Base-by-base conservation (phyloP, 2,888 invertebrate genomes). In the Drosophila mettleri region DNA sequence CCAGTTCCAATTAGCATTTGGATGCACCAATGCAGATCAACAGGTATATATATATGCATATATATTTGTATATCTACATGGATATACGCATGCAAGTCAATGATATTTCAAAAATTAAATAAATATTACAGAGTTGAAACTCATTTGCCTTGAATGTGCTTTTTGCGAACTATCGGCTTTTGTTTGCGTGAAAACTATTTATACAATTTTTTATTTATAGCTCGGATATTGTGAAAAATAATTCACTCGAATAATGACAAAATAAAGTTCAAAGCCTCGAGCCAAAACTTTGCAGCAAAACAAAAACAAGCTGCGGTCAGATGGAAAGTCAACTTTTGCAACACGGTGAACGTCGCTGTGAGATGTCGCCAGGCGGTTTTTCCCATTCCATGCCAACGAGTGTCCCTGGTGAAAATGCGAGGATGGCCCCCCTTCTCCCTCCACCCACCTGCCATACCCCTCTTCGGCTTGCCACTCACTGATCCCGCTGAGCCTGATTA, bases 261-360 rank as follows among this genome's bases (percentile, higher is more conserved):
- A 63, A 49, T 22, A 49, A 24, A 76, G 69, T 84, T 81, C 79
- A 84, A 78, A 80, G 84, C 71, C 76, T 58, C 64, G 60, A 63
- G 60, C 71, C 73, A 81, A 74, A 62, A 58, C 45, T 16, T 36
- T 18, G 27, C 27, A 49, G 29, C 67, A 57, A 61, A 52, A 52
- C 33, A 53, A 61, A 46, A 69, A 59, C 80, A 57, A 60, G 78
- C 80, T 78, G 76, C 80, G 80, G 83, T 86, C 83, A 78, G 86
- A 84, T 78, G 80, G 83, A 84, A 84, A 84, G 83, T 83, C 80
- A 84, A 63, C 69, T 83, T 78, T 71, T 58, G 63, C 51, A 45
- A 54, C 36, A 24, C 55, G 64, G 69, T 69, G 78, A 82, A 68
- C 62, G 80, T 67, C 41, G 63, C 57, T 54, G 59, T 27, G 27